Evolutionary conservation across 2,888 invertebrate species (phyloP).

Genomic region (Orchesella flavescens): DNA sequence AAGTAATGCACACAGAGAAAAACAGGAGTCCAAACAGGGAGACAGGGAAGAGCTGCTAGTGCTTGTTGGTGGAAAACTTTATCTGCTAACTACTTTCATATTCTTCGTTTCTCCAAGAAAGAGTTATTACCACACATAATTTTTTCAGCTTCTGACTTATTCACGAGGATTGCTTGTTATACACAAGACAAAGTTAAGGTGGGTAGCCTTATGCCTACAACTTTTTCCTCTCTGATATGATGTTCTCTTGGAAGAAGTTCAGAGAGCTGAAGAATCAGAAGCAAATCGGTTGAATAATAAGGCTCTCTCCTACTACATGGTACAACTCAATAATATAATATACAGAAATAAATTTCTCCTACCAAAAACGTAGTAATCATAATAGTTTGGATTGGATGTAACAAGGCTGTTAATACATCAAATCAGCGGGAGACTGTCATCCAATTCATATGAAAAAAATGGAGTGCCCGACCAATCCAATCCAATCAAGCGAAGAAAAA

Average conservation of each 20-base stretch:
- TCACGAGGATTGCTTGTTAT: no score
- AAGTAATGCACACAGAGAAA: constrained; percentile 23
- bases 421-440: constrained; percentile 59
- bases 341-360: constrained; percentile 30
- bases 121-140: constrained; percentile 39
- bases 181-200: neutral
- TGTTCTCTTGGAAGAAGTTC: no score
- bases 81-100: constrained; percentile 41
- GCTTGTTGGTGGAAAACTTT: neutral
- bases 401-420: constrained; percentile 60
- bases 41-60: neutral
- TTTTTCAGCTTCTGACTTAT: constrained; percentile 6
- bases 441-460: constrained; percentile 38
- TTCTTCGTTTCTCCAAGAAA: constrained; percentile 27
- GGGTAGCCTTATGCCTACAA: constrained; percentile 17
- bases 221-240: constrained; percentile 33
- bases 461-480: constrained; percentile 26
- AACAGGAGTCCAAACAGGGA: neutral
- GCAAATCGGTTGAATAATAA: no score
- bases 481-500: constrained; percentile 48
- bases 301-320: no score
- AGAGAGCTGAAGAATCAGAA: no score
- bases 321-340: constrained; percentile 50
- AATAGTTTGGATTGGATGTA: constrained; percentile 50
- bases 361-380: constrained; percentile 45